Conservation (phyloP, 2,797 vertebrate species). For the Girardinus metallicus region DNA sequence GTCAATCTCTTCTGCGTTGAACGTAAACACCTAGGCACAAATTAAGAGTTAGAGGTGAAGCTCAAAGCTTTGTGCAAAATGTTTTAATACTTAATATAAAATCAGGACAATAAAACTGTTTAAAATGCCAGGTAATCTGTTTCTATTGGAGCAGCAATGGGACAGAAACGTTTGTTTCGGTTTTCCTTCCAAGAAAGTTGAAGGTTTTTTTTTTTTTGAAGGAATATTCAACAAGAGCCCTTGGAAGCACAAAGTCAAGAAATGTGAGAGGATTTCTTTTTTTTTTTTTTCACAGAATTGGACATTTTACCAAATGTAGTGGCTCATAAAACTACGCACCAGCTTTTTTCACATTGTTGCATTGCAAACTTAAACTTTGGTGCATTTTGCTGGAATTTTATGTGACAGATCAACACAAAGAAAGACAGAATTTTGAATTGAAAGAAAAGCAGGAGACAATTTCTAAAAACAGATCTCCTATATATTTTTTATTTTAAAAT, state of each 20-base stretch:
- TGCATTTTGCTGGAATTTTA: neutral
- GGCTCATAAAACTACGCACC: neutral
- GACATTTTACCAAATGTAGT: neutral
- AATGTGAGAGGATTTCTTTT: neutral
- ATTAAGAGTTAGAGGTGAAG: neutral
- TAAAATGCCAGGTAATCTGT: neutral
- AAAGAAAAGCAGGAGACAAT: neutral
- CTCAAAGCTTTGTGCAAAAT: neutral
- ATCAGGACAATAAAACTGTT: neutral
- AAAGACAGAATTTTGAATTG: neutral
- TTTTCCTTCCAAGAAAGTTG: neutral
- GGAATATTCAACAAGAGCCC: neutral
- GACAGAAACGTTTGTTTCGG: neutral
- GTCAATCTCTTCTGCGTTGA: constrained; percentile 92
- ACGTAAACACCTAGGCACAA: constrained; percentile 85
- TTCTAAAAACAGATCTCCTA: neutral
- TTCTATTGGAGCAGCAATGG: neutral
- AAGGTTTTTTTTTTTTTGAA: neutral
- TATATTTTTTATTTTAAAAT: neutral
- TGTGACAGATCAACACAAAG: neutral
- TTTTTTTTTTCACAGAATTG: neutral
- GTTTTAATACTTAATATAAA: neutral
- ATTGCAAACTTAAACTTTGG: neutral
- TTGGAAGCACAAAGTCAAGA: neutral
- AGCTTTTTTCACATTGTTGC: neutral